Evolutionary conservation across 37 sponge, comb jelly and placozoan species (phyloP).

Genomic region (Bolinopsis microptera): DNA sequence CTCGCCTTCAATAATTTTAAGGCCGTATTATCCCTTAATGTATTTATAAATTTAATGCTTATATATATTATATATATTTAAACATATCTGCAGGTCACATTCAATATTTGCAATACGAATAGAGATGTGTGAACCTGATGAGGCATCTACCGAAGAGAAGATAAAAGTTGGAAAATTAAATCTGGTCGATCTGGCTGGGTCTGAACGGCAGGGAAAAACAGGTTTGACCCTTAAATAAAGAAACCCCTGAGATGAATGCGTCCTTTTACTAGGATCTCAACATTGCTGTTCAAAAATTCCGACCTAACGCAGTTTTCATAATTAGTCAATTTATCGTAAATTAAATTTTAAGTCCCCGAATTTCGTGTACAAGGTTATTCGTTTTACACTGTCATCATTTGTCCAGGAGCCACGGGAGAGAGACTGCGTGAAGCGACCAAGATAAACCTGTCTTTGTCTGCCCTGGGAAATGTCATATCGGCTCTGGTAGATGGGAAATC

Average conservation of each 20-base stretch:
- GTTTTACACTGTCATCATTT: no score
- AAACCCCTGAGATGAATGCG: background rate
- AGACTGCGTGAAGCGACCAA: slow-evolving; percentile 94
- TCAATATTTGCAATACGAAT: slow-evolving; percentile 94
- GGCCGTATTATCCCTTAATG: no score
- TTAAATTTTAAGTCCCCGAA: no score
- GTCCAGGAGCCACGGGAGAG: slow-evolving; percentile 83
- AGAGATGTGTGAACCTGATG: slow-evolving; percentile 74
- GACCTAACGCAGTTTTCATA: no score
- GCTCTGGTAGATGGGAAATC: slow-evolving; percentile 96
- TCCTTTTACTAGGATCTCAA: background rate
- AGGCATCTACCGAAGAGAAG: slow-evolving; percentile 67
- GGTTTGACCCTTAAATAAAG: no score
- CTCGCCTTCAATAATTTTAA: no score
- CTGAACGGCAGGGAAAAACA: slow-evolving; percentile 94
- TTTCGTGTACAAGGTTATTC: no score
- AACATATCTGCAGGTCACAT: slow-evolving; percentile 75
- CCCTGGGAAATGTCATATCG: slow-evolving; percentile 97
- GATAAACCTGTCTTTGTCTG: slow-evolving; percentile 97
- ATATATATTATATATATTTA: no score
- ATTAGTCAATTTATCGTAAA: no score
- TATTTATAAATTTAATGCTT: no score
- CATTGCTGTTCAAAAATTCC: background rate
- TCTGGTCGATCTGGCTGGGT: slow-evolving; percentile 96
- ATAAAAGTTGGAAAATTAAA: slow-evolving; percentile 84